phyloP scores from a whole-genome alignment of 2,113 vertebrate genomes.

The Canis aureus region DNA sequence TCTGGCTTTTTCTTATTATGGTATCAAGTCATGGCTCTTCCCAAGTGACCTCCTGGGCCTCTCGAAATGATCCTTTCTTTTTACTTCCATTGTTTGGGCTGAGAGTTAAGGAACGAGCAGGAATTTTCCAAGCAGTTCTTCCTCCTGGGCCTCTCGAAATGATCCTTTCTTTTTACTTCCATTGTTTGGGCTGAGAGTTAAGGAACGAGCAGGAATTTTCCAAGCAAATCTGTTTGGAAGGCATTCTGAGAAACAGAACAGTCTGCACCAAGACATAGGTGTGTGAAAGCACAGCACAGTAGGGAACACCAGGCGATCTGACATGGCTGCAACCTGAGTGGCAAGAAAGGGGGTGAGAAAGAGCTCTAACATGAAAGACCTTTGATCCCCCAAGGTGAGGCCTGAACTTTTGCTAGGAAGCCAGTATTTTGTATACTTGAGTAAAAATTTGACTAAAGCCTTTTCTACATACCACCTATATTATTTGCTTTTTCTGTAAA shows the following conservation, averaged over 20 bases:
- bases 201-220: not conserved
- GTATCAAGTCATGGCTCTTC: not conserved
- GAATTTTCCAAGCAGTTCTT: not conserved
- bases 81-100: not conserved
- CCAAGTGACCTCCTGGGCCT: not conserved
- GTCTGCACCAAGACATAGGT: not conserved
- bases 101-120: not conserved
- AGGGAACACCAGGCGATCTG: not conserved
- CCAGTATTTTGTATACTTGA: not conserved
- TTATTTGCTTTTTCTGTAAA: constrained; percentile 15
- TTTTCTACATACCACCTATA: not conserved
- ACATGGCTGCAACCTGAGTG: too few relatives aligned
- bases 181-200: not conserved
- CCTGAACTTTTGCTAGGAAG: not conserved
- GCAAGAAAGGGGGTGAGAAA: not conserved
- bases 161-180: not conserved
- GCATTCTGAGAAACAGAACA: not conserved
- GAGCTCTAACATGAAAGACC: not conserved
- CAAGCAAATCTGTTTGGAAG: not conserved
- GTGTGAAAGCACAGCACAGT: not conserved
- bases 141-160: not conserved
- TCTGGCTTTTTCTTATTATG: not conserved
- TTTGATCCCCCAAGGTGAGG: not conserved
- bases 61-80: not conserved
- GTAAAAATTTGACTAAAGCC: not conserved